phyloP scores from a whole-genome alignment of 2,888 invertebrate species.

The Lottia scabra region DNA sequence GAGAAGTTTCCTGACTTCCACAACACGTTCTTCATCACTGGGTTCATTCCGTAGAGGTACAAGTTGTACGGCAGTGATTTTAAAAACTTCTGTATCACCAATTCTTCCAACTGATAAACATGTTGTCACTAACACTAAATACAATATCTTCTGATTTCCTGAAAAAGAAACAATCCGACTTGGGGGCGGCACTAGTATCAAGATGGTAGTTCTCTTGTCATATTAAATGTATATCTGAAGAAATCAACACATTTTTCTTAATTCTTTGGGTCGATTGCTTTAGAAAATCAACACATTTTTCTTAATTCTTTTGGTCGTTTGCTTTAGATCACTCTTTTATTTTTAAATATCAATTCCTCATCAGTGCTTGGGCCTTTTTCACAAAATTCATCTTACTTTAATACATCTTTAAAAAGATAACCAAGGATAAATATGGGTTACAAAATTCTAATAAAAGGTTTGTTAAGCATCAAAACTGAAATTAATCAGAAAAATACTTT shows the following conservation, averaged over 20 bases:
- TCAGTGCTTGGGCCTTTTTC: too few species aligned
- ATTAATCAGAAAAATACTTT: too few species aligned
- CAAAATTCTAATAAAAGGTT: too few species aligned
- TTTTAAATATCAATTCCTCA: too few species aligned
- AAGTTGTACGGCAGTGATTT: slow-evolving; percentile 92
- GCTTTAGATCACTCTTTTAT: not conserved
- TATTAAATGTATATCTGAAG: too few species aligned
- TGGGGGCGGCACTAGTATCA: not conserved
- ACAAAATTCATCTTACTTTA: too few species aligned
- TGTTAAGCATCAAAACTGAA: too few species aligned
- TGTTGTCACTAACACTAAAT: slow-evolving; percentile 93
- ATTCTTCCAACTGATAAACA: slow-evolving; percentile 97
- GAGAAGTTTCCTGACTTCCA: slow-evolving; percentile 81
- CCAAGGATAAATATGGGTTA: too few species aligned
- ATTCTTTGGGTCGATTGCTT: not conserved
- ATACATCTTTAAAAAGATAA: too few species aligned
- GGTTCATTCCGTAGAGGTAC: slow-evolving; percentile 77
- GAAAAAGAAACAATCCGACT: slow-evolving; percentile 18
- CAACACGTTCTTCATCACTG: slow-evolving; percentile 68
- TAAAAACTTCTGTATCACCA: slow-evolving; percentile 92
- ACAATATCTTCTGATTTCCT: slow-evolving; percentile 73
- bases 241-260: not conserved
- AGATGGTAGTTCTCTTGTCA: not conserved
- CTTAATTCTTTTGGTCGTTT: not conserved
- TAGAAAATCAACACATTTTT: not conserved